Conservation (phyloP, 2,888 invertebrate genomes). For the Thymelicus sylvestris region DNA sequence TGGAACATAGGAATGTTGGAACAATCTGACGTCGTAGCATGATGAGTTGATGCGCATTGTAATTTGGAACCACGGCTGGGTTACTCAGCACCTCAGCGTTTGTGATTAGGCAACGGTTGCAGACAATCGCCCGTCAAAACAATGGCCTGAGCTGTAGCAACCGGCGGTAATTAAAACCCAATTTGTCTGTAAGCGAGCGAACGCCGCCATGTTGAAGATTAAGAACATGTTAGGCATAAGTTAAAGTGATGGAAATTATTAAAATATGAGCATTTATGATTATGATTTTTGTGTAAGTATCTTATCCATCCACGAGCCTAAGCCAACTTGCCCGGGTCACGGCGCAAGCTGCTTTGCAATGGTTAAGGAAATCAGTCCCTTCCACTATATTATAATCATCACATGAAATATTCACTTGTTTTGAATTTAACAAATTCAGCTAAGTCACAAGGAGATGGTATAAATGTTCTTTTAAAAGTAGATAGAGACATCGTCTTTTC, state of each 20-base stretch:
- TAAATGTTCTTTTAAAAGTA: too few species aligned
- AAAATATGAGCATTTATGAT: background rate
- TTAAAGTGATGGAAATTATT: background rate
- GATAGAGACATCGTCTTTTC: too few species aligned
- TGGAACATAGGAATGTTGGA: background rate
- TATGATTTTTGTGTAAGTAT: background rate
- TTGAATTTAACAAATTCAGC: too few species aligned
- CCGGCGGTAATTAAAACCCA: constrained; percentile 22
- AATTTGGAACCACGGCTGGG: constrained; percentile 17
- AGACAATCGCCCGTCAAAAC: constrained; percentile 16
- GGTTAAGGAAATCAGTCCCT: too few species aligned
- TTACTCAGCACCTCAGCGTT: constrained; percentile 1
- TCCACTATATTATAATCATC: too few species aligned
- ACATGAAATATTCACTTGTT: too few species aligned
- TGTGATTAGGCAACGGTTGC: constrained; percentile 30
- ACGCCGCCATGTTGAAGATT: constrained; percentile 3
- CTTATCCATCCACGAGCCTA: too few species aligned
- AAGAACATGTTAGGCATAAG: background rate
- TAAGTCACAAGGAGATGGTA: too few species aligned
- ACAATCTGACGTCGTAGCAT: constrained; percentile 15
- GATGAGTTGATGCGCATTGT: constrained; percentile 16
- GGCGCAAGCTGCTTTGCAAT: too few species aligned
- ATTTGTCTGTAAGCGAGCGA: constrained; percentile 21
- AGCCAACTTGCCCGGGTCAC: too few species aligned
- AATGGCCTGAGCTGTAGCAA: constrained; percentile 17